phyloP scores from a whole-genome alignment of 2,888 invertebrate species.

The Pristionchus mayeri region DNA sequence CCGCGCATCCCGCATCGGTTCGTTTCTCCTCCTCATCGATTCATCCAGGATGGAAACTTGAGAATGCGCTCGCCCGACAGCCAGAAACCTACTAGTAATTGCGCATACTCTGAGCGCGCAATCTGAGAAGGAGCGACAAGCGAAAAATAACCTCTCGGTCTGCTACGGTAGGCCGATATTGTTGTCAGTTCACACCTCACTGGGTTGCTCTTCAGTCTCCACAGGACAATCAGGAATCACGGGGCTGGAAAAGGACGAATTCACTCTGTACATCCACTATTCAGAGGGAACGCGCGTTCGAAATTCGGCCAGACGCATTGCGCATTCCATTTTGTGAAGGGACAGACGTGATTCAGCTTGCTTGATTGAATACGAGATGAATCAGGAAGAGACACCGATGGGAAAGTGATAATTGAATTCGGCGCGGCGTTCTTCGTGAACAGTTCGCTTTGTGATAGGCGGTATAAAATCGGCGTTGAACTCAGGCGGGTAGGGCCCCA shows the following conservation, averaged over 20 bases:
- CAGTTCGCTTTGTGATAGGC: too few species aligned
- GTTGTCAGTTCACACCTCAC: conserved; percentile 30
- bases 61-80: too few species aligned
- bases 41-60: neutral
- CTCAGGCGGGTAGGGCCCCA: too few species aligned
- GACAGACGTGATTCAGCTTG: neutral
- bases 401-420: conserved; percentile 14
- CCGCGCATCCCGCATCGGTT: neutral
- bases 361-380: neutral
- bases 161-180: conserved; percentile 18
- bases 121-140: neutral
- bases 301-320: conserved; percentile 14
- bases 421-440: neutral
- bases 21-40: neutral
- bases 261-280: neutral
- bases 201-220: neutral
- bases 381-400: neutral
- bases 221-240: neutral
- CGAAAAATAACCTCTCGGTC: neutral
- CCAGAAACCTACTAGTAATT: neutral
- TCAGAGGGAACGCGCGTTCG: neutral
- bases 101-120: neutral
- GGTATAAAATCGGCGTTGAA: too few species aligned
- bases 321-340: neutral
- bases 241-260: neutral